phyloP scores from a whole-genome alignment of 2,797 vertebrate species.

The Xenopus petersii region DNA sequence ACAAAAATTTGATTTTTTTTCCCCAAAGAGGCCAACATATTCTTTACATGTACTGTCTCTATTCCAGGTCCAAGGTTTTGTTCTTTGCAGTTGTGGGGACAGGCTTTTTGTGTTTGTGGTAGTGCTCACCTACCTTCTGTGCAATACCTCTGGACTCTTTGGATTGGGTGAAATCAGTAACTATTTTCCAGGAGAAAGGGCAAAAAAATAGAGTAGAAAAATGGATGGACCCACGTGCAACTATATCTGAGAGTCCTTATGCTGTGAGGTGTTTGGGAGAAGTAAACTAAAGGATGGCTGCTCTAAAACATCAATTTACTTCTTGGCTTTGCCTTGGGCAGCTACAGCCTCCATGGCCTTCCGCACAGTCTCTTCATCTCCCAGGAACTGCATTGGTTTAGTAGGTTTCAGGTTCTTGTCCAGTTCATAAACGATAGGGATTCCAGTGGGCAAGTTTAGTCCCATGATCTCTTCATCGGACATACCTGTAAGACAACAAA shows the following conservation, averaged over 20 bases:
- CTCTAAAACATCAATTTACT: conserved; percentile 59
- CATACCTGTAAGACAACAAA: conserved; percentile 70
- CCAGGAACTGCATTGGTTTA: conserved; percentile 94
- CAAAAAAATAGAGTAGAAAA: background rate
- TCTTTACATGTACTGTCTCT: too few relatives aligned
- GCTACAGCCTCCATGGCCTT: conserved; percentile 95
- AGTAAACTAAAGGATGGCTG: conserved; percentile 46
- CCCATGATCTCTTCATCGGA: conserved; percentile 96
- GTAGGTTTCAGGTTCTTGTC: conserved; percentile 94
- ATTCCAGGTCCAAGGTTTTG: too few relatives aligned
- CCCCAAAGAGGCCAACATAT: too few relatives aligned
- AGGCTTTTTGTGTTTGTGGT: too few relatives aligned
- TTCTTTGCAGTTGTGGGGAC: too few relatives aligned
- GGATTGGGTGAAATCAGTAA: too few relatives aligned
- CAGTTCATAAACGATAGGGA: conserved; percentile 90
- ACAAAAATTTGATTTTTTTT: too few relatives aligned
- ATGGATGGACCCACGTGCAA: conserved; percentile 47
- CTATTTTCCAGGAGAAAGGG: background rate
- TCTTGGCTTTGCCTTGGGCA: conserved; percentile 94
- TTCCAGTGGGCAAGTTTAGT: conserved; percentile 93
- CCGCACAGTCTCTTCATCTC: conserved; percentile 92
- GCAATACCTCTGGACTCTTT: too few relatives aligned
- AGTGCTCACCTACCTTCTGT: too few relatives aligned
- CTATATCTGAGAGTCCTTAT: conserved; percentile 54
- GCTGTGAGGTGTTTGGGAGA: conserved; percentile 53